A percentile compares a stretch with the other conserved stretches of the same genome.
Conservation (phyloP, 2,113 vertebrate genomes). For the Hippocampus barbouri region DNA sequence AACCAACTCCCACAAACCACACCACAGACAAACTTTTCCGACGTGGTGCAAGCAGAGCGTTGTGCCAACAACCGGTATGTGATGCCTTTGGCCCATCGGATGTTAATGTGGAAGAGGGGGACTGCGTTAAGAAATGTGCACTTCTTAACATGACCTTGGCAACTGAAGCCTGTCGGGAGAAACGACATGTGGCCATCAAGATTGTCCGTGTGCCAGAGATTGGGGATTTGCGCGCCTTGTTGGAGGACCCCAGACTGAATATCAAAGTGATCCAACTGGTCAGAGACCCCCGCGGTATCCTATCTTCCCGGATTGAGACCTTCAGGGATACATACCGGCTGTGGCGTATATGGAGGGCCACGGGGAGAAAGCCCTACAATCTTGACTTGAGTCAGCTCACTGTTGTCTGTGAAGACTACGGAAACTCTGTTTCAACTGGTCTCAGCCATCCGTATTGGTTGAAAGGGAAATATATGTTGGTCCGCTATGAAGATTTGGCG, state of each 20-base stretch:
- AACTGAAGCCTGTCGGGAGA: slow-evolving; percentile 82
- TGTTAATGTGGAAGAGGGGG: slow-evolving; percentile 86
- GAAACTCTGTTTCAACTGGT: slow-evolving; percentile 87
- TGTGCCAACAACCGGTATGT: slow-evolving; percentile 88
- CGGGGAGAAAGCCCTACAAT: slow-evolving; percentile 88
- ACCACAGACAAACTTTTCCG: slow-evolving; percentile 90
- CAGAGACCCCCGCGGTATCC: slow-evolving; percentile 89
- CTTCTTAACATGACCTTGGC: slow-evolving; percentile 87
- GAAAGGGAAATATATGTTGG: slow-evolving; percentile 94
- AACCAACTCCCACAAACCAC: slow-evolving; percentile 86
- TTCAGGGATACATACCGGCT: slow-evolving; percentile 92
- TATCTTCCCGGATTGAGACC: slow-evolving; percentile 91
- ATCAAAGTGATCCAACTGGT: slow-evolving; percentile 96
- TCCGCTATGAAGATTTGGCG: slow-evolving; percentile 95
- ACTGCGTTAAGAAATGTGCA: slow-evolving; percentile 88
- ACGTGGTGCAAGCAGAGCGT: slow-evolving; percentile 86
- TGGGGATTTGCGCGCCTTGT: slow-evolving; percentile 83
- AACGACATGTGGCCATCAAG: slow-evolving; percentile 89
- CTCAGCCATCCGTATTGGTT: slow-evolving; percentile 86
- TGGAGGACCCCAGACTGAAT: slow-evolving; percentile 91
- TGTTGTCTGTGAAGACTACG: slow-evolving; percentile 90
- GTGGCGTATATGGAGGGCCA: slow-evolving; percentile 95
- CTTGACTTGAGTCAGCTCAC: slow-evolving; percentile 88
- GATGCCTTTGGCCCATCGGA: slow-evolving; percentile 73
- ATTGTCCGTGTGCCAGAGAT: slow-evolving; percentile 89